Percentiles rank a stretch among this genome's conserved stretches.
These are phyloP conservation scores for Ameiurus melas DNA, from an alignment of 2,113 vertebrate species.

Conservation along the genomic window DNA sequence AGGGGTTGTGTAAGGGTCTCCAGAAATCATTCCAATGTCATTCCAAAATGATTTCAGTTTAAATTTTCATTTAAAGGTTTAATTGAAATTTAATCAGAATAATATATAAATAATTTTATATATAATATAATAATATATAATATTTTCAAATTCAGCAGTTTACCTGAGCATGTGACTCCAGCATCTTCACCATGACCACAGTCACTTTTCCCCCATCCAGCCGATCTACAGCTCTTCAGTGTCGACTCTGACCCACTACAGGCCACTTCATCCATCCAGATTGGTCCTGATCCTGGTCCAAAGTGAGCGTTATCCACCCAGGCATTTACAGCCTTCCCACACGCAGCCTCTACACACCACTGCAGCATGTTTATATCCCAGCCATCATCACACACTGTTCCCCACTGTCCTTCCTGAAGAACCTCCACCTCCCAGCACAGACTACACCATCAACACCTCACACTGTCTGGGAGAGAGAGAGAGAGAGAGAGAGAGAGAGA, in stretches of 20 bases:
- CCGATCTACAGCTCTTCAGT: conserved; percentile 5
- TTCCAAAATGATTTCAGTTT: too few relatives aligned
- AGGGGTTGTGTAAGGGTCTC: too few relatives aligned
- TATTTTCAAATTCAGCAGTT: too few relatives aligned
- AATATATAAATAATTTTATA: too few relatives aligned
- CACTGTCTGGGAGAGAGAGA: neutral
- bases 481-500: neutral
- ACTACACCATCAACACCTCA: conserved; percentile 38
- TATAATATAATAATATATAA: too few relatives aligned
- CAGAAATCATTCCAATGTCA: too few relatives aligned
- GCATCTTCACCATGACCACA: neutral
- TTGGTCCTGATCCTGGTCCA: conserved; percentile 14
- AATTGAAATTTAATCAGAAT: too few relatives aligned
- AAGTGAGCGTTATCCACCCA: neutral
- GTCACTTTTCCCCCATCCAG: neutral
- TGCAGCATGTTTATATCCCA: conserved; percentile 51
- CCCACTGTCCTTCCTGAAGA: conserved; percentile 13
- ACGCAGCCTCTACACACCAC: conserved; percentile 56
- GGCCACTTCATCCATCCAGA: neutral
- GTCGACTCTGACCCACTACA: conserved; percentile 22
- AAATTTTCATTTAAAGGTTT: too few relatives aligned
- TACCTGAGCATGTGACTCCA: conserved; percentile 31
- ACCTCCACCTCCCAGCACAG: conserved; percentile 50
- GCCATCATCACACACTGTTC: conserved; percentile 44
- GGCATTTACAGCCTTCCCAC: conserved; percentile 49